Percentiles rank a stretch among this genome's conserved stretches.
Conservation (phyloP, 2,113 vertebrate genomes). For the Oostethus manadensis region DNA sequence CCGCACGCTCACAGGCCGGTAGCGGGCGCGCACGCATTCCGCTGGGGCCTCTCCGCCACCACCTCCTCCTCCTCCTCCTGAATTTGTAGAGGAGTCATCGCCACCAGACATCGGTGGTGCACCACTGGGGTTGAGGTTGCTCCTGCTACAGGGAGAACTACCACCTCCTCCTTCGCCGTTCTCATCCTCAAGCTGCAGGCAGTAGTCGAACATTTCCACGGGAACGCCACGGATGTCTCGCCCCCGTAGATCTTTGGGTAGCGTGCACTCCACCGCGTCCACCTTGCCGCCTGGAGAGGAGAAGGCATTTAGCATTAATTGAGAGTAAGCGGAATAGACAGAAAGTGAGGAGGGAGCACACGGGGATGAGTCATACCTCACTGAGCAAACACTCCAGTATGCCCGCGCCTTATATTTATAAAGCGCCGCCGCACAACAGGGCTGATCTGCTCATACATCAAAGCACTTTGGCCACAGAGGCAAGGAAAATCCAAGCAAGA, state of each 20-base stretch:
- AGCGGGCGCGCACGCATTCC: constrained; percentile 80
- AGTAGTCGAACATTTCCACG: constrained; percentile 99
- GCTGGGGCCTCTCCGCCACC: constrained; percentile 39
- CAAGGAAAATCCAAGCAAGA: no score
- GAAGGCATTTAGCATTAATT: constrained; percentile 45
- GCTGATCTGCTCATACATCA: no score
- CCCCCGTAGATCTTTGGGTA: constrained; percentile 94
- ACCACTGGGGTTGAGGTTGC: constrained; percentile 41
- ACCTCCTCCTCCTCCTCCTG: constrained; percentile 45
- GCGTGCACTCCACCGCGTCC: constrained; percentile 92
- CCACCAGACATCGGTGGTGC: constrained; percentile 45
- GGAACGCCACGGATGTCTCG: constrained; percentile 92
- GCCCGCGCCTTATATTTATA: constrained; percentile 16
- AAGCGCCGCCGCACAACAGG: no score
- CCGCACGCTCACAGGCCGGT: constrained; percentile 87
- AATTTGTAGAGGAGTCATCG: constrained; percentile 68
- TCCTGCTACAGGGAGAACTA: constrained; percentile 78
- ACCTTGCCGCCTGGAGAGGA: constrained; percentile 82
- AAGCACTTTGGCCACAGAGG: no score
- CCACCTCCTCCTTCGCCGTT: constrained; percentile 73
- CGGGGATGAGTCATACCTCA: constrained; percentile 56
- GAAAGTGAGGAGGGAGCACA: constrained; percentile 19
- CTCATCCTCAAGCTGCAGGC: constrained; percentile 90
- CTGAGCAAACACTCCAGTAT: constrained; percentile 42
- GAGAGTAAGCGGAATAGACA: constrained; percentile 28